These are phyloP conservation scores for Chelonoidis abingdonii DNA, from an alignment of 2,113 vertebrate genomes.

Conservation along the genomic window DNA sequence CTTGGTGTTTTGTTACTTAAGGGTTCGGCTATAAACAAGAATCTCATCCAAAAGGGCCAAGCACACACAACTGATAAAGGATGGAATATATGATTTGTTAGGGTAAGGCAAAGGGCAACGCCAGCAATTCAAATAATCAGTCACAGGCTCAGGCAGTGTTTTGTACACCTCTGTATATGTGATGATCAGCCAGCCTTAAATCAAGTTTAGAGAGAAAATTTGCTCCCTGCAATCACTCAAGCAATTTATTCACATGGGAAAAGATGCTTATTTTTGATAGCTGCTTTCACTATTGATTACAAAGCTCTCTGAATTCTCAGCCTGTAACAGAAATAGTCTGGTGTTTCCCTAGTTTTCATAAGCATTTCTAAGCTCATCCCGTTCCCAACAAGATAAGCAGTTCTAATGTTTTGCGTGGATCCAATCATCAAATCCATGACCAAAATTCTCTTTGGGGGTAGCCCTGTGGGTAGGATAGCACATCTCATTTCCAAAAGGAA, in stretches of 20 bases:
- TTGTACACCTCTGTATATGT: not conserved
- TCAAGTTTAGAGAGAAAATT: not conserved
- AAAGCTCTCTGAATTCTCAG: not conserved
- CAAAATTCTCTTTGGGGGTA: not conserved
- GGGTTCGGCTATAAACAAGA: constrained; percentile 15
- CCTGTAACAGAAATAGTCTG: not conserved
- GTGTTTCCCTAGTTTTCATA: not conserved
- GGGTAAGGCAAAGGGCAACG: constrained; percentile 22
- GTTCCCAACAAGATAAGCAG: not conserved
- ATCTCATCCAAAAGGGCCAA: constrained; percentile 2
- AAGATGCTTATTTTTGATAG: not conserved
- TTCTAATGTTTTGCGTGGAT: not conserved
- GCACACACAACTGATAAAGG: constrained; percentile 4
- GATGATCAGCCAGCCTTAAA: not conserved
- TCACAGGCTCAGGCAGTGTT: not conserved
- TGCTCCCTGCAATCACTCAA: not conserved
- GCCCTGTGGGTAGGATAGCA: not conserved
- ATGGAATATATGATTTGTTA: constrained; percentile 7
- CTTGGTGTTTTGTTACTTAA: constrained; percentile 28
- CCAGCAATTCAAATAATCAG: constrained; percentile 5
- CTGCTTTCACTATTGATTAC: not conserved
- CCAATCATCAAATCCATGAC: not conserved
- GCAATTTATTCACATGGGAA: not conserved
- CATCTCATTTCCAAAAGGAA: not conserved
- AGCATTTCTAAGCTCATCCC: not conserved